phyloP scores from a whole-genome alignment of 2,113 vertebrate genomes.

The Takifugu bimaculatus region DNA sequence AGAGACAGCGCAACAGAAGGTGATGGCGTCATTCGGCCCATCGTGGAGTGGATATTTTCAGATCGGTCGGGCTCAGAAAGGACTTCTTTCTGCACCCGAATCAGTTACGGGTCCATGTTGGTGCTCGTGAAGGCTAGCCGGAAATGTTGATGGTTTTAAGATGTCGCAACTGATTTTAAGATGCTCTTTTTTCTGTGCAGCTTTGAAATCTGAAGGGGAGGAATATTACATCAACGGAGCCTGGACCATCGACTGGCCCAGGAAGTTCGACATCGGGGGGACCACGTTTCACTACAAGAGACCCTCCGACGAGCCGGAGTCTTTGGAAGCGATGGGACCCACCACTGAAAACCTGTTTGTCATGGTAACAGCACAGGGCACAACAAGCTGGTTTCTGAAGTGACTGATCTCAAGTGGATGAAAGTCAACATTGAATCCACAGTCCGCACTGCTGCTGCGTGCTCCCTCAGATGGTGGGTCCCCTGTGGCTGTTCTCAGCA shows the following conservation, averaged over 20 bases:
- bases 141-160: too few relatives aligned
- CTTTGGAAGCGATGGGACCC: constrained; percentile 89
- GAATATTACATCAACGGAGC: constrained; percentile 98
- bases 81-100: constrained; percentile 35
- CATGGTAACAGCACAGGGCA: constrained; percentile 79
- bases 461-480: too few relatives aligned
- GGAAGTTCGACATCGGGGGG: constrained; percentile 94
- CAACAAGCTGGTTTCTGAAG: neutral
- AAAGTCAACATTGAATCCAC: too few relatives aligned
- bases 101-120: constrained; percentile 37
- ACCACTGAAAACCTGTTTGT: constrained; percentile 91
- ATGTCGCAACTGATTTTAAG: too few relatives aligned
- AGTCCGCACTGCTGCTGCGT: too few relatives aligned
- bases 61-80: too few relatives aligned
- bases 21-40: constrained; percentile 46
- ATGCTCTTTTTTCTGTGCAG: constrained; percentile 56
- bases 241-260: constrained; percentile 99
- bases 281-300: constrained; percentile 96
- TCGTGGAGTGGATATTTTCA: constrained; percentile 4
- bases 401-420: too few relatives aligned
- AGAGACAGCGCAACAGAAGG: constrained; percentile 12
- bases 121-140: constrained; percentile 17
- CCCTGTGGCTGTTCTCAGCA: too few relatives aligned
- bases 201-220: constrained; percentile 91
- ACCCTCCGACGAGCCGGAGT: constrained; percentile 89